These are phyloP conservation scores for Aleiodes leptofemur DNA, from an alignment of 2,888 invertebrate species.

Conservation along the genomic window DNA sequence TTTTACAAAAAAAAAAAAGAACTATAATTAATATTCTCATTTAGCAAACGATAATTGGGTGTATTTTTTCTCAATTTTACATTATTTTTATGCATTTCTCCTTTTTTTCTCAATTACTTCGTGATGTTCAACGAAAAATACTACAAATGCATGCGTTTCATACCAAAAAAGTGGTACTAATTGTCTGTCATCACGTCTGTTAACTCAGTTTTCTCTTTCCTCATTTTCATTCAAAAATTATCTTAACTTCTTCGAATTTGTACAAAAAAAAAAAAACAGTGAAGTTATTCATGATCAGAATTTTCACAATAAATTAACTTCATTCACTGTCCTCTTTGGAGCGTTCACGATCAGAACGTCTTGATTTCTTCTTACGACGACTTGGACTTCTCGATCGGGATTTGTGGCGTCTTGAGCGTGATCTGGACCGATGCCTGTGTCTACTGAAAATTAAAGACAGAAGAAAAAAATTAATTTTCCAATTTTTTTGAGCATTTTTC, in stretches of 20 bases:
- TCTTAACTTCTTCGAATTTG: slow-evolving; percentile 14
- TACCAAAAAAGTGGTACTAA: background rate
- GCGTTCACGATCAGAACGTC: slow-evolving; percentile 80
- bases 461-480: slow-evolving; percentile 6
- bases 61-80: background rate
- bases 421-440: slow-evolving; percentile 76
- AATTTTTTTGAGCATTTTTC: background rate
- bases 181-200: background rate
- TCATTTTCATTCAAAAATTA: background rate
- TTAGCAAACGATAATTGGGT: too few species aligned
- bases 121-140: background rate
- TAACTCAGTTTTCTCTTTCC: background rate
- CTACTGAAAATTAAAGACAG: slow-evolving; percentile 53
- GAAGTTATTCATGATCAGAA: background rate
- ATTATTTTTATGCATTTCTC: background rate
- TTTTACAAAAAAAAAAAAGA: too few species aligned
- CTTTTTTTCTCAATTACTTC: background rate
- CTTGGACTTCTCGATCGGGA: slow-evolving; percentile 84
- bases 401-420: slow-evolving; percentile 81
- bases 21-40: too few species aligned
- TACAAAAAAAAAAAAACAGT: slow-evolving; percentile 11
- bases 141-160: background rate
- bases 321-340: slow-evolving; percentile 84
- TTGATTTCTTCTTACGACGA: slow-evolving; percentile 82
- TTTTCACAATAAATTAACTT: slow-evolving; percentile 48